phyloP scores from a whole-genome alignment of 2,888 invertebrate genomes.

The Yponomeuta malinellus region DNA sequence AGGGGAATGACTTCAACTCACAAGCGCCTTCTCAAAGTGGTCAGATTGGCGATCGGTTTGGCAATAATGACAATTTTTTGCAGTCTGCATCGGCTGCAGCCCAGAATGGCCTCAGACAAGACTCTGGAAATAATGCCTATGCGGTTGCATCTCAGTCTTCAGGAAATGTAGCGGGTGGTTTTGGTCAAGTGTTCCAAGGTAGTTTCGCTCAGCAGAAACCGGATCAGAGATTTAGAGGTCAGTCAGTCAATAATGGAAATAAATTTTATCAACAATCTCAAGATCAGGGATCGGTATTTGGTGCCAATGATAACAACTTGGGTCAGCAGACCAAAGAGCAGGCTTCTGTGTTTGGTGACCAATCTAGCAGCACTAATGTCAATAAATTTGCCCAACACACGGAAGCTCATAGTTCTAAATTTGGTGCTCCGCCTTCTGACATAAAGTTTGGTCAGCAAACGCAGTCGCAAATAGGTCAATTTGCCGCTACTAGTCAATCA shows the following conservation, averaged over 20 bases:
- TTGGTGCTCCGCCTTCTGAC: background rate
- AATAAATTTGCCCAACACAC: background rate
- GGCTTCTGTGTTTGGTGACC: background rate
- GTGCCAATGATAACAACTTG: background rate
- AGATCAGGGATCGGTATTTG: background rate
- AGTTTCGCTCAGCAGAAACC: background rate
- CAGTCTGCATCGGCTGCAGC: background rate
- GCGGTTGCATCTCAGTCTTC: background rate
- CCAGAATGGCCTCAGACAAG: slow-evolving; percentile 14
- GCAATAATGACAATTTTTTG: slow-evolving; percentile 18
- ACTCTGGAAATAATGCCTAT: slow-evolving; percentile 11
- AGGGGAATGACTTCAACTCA: background rate
- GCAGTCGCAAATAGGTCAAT: background rate
- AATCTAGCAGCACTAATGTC: background rate
- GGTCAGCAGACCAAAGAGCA: background rate
- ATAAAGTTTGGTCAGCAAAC: background rate
- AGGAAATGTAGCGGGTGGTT: background rate
- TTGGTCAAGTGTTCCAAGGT: background rate
- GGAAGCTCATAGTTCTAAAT: background rate
- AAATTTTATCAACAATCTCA: background rate
- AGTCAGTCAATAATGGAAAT: background rate
- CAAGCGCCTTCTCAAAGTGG: background rate
- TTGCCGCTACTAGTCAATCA: background rate
- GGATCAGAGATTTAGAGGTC: background rate
- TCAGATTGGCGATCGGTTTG: slow-evolving; percentile 21